Base-by-base conservation (phyloP, 2,888 invertebrate species). In the Hipparchia sbordonii region DNA sequence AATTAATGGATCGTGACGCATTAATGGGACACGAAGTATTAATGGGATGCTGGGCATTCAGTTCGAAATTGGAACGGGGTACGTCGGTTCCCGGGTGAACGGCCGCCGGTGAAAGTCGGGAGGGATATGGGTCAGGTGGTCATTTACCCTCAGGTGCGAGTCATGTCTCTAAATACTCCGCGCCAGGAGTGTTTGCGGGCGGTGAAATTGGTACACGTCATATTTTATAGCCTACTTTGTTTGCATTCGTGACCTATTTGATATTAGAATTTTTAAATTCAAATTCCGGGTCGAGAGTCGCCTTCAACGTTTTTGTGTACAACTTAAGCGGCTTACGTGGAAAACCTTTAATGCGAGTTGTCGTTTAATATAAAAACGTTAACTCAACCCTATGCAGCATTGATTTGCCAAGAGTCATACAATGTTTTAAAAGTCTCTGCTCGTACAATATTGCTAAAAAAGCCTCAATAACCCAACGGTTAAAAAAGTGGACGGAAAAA, bases 111-210 rank as follows among this genome's bases (percentile, higher is more conserved):
- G 91, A 92, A 92, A 92, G 92, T 90, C 85, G 88, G 87, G 86
- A 85, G 83, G 82, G 84, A 92, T 92, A 92, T 93, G 87, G 93
- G 93, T 92, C 92, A 92, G 85, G 88, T 92, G 92, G 92, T 89
- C 91, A 87, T 92, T 92, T 92, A 93, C 93, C 91, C 89, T 84
- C 88, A 88, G 89, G 89, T 89, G 70, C 74, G 75, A 61, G 67
- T 74, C 74, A 73, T 72, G 76, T 73, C 72, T 71, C 75, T 77
- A 75, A 75, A 77, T 75, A 77, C 70, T 66, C 70, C 66, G 65
- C 69, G 75, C 57, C 70, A 71, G 67, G 54, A 74, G 59, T 71
- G 75, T 74, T 76, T 74, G 67, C 72, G 61, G 71, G 63, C 70
- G 67, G 45, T 68, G 72, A 74, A 70, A 76, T 71, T 52, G 70